Conservation (phyloP, 1,140 invertebrate genomes). For the Drosophila sp. region DNA sequence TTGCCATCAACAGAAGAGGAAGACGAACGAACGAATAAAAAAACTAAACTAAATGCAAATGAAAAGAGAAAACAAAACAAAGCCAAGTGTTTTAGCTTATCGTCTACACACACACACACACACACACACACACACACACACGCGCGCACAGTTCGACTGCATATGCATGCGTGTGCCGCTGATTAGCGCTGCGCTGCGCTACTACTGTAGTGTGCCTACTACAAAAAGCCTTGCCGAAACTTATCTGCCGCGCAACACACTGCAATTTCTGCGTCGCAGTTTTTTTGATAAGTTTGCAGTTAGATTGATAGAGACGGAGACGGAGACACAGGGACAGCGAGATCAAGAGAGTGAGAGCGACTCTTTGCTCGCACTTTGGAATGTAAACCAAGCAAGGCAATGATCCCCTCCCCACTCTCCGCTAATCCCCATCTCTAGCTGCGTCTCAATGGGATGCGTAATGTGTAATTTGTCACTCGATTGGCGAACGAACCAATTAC, state of each 20-base stretch:
- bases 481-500: background rate
- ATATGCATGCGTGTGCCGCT: slow-evolving; percentile 1
- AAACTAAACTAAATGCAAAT: slow-evolving; percentile 6
- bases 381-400: slow-evolving; percentile 64
- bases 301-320: slow-evolving; percentile 11
- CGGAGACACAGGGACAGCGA: background rate
- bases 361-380: slow-evolving; percentile 64
- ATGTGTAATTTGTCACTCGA: slow-evolving; percentile 42
- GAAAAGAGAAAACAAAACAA: slow-evolving; percentile 7
- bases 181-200: background rate
- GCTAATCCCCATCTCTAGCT: slow-evolving; percentile 7
- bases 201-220: slow-evolving; percentile 41
- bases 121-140: background rate
- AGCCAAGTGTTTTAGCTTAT: slow-evolving; percentile 11
- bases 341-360: background rate
- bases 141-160: background rate
- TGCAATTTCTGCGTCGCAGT: slow-evolving; percentile 62
- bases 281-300: slow-evolving; percentile 66
- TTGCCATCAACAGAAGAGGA: background rate
- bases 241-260: slow-evolving; percentile 67
- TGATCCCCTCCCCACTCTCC: slow-evolving; percentile 21
- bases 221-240: slow-evolving; percentile 75
- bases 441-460: slow-evolving; percentile 74
- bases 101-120: background rate
- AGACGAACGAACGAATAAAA: background rate